Base-by-base conservation (phyloP, 2,888 invertebrate genomes). In the Synanthedon andrenaeformis region DNA sequence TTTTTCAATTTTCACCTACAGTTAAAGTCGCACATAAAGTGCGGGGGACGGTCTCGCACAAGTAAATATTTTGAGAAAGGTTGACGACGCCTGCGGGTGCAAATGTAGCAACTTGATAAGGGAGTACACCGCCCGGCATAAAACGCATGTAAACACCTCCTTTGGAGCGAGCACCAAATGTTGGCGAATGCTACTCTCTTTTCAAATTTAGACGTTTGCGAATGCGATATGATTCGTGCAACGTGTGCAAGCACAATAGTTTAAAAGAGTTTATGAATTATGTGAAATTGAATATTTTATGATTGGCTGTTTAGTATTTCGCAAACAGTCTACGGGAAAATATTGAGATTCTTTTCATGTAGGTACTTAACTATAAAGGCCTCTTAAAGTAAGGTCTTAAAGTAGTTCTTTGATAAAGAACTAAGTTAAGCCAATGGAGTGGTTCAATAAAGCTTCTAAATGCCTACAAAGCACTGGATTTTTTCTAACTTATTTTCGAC, bases 1-100 rank as follows among this genome's bases (percentile, higher is more conserved):
- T 83, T 86, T 86, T 86, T 83, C 82, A 86, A 86, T 85, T 86
- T 85, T 81, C 83, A 82, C 82, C 78, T 82, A 73, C 76, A 79
- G 77, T 82, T 81, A 79, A 78, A 78, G 70, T 73, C 72, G 72
- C 67, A 71, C 66, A 66, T 83, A 82, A 85, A 84, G 77, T 70
- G 76, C 45, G 51, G 52, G 70, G 71, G 68, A 70, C 69, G 68
- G 72, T 68, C 66, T 64, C 59, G 62, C 61, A 61, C 60, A 70
- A 74, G 77, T 80, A 79, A 81, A 82, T 79, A 79, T 82, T 77
- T 76, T 74, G 72, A 69, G 70, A 72, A 52, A 76, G 77, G 79
- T 79, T 81, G 79, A 79, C 79, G 81, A 79, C 76, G 79, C 77
- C 76, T 72, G 72, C 62, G 65, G 72, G 75, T 69, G 70, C 70